Percentiles rank a stretch among this genome's conserved stretches.
These are phyloP conservation scores for Eulemur rubriventer DNA, from an alignment of 2,797 vertebrate species.

Conservation along the genomic window DNA sequence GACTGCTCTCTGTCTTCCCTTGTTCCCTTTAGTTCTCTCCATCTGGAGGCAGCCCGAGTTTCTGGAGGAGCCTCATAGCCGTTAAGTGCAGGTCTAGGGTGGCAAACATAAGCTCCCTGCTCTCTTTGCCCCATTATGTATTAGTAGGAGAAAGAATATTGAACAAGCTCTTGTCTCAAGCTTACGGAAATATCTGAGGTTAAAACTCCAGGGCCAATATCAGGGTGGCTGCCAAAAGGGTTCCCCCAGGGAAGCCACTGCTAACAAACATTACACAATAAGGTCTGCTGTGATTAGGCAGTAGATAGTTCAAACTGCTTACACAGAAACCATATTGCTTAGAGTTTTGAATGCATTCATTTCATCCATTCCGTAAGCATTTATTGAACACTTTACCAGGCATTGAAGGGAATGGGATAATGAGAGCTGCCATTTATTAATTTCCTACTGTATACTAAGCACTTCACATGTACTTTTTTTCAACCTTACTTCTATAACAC, in stretches of 20 bases:
- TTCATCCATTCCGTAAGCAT: not conserved
- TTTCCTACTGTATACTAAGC: not conserved
- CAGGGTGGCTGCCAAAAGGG: not conserved
- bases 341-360: constrained; percentile 7
- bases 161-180: not conserved
- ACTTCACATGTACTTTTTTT: not conserved
- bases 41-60: not conserved
- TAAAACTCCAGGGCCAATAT: not conserved
- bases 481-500: not conserved
- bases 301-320: not conserved
- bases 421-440: not conserved
- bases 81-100: not conserved
- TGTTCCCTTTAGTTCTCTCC: not conserved
- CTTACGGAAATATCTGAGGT: not conserved
- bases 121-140: not conserved
- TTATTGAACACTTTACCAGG: not conserved
- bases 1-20: too few relatives aligned
- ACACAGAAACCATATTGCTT: not conserved
- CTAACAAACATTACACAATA: not conserved
- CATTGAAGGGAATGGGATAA: not conserved
- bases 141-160: not conserved
- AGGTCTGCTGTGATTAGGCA: not conserved
- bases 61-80: not conserved
- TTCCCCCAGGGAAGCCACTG: not conserved
- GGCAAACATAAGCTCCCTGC: not conserved